These are phyloP conservation scores for Apodemus agrarius DNA, from an alignment of 2,797 vertebrate species.

Conservation along the genomic window DNA sequence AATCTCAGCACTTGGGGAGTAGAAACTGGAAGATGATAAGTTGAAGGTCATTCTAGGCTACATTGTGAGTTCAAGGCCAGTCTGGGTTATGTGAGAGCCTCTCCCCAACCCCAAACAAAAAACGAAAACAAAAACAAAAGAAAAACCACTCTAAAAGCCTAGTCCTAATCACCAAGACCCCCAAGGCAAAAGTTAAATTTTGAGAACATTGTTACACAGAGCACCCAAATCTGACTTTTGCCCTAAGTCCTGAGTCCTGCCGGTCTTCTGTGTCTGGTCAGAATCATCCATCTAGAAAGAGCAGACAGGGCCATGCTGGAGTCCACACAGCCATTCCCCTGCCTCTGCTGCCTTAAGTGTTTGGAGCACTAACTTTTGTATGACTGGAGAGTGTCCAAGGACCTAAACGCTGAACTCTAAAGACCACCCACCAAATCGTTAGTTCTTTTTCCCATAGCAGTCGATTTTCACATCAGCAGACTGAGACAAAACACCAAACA, in stretches of 20 bases:
- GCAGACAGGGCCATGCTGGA: fast-evolving
- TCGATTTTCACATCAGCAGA: neutral
- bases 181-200: neutral
- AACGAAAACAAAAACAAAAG: neutral
- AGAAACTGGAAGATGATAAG: neutral
- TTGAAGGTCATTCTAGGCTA: neutral
- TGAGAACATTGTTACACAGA: fast-evolving
- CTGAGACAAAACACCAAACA: too few relatives aligned
- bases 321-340: fast-evolving
- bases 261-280: neutral
- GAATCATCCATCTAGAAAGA: neutral
- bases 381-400: neutral
- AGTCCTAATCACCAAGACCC: neutral
- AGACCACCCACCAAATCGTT: neutral
- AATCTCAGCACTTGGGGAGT: neutral
- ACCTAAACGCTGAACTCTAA: neutral
- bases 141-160: neutral
- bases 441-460: neutral
- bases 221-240: neutral
- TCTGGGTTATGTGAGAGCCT: neutral
- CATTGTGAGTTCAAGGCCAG: neutral
- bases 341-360: neutral
- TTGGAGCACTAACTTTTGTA: neutral
- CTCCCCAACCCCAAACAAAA: neutral
- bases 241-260: neutral